Conservation (phyloP, 2,888 invertebrate species). For the Camponotus fellah region DNA sequence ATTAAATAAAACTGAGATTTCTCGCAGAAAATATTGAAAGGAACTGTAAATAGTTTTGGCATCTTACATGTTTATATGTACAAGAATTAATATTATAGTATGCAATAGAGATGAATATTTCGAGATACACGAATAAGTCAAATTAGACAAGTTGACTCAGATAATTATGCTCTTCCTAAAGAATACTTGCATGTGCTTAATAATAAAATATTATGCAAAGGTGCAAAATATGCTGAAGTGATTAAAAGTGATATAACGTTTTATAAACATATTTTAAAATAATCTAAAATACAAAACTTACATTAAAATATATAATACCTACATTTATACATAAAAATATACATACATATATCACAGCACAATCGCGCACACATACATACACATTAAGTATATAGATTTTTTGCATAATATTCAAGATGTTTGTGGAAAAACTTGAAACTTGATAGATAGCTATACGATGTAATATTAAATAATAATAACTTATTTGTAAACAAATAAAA, state of each 20-base stretch:
- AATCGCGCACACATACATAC: conserved; percentile 23
- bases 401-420: conserved; percentile 29
- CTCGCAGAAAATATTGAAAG: neutral
- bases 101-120: conserved; percentile 22
- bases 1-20: conserved; percentile 6
- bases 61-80: neutral
- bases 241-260: conserved; percentile 37
- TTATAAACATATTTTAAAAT: conserved; percentile 44
- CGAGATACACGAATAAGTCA: conserved; percentile 32
- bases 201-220: conserved; percentile 61
- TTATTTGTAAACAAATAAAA: neutral
- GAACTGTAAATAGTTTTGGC: conserved; percentile 5
- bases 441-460: neutral
- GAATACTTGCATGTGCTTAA: conserved; percentile 48
- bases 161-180: conserved; percentile 61
- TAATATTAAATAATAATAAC: neutral
- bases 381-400: neutral
- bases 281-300: conserved; percentile 38
- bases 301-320: conserved; percentile 24
- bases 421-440: neutral
- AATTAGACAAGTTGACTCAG: conserved; percentile 57
- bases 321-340: conserved; percentile 17
- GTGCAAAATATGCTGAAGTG: conserved; percentile 39
- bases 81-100: conserved; percentile 3
- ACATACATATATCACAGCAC: conserved; percentile 49